These are phyloP conservation scores for Sesia apiformis DNA, from an alignment of 2,888 invertebrate species.

Conservation along the genomic window DNA sequence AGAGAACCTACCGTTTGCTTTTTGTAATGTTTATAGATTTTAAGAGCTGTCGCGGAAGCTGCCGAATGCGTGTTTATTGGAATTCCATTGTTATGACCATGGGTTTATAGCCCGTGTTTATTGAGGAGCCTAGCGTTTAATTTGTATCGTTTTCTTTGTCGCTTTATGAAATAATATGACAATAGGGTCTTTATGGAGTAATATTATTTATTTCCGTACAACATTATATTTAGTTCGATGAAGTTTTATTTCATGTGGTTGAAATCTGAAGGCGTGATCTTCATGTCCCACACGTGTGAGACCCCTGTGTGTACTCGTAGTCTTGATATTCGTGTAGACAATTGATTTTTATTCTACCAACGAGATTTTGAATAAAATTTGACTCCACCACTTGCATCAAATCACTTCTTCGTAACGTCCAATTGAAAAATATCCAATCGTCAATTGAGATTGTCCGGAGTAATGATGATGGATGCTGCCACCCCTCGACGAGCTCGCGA, in stretches of 20 bases:
- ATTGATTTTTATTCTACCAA: not conserved
- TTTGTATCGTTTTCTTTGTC: too few relatives aligned
- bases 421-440: not conserved
- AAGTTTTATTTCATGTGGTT: too few relatives aligned
- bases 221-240: too few relatives aligned
- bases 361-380: not conserved
- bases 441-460: conserved; percentile 7
- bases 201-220: too few relatives aligned
- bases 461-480: conserved; percentile 56
- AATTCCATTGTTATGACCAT: not conserved
- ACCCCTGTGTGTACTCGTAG: too few relatives aligned
- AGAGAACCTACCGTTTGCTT: not conserved
- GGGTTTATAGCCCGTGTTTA: not conserved
- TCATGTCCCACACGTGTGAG: not conserved
- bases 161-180: too few relatives aligned
- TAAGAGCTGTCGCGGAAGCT: conserved; percentile 2
- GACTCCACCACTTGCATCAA: not conserved
- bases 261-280: too few relatives aligned
- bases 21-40: not conserved
- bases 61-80: conserved; percentile 1
- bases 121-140: too few relatives aligned
- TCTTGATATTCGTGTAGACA: not conserved
- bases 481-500: conserved; percentile 29
- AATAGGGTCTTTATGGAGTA: too few relatives aligned
- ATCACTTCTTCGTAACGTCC: not conserved